Evolutionary conservation across 2,113 vertebrate genomes (phyloP), one percentile per base, ranked within the genome.

Genomic region (Chaetodon trifascialis): DNA sequence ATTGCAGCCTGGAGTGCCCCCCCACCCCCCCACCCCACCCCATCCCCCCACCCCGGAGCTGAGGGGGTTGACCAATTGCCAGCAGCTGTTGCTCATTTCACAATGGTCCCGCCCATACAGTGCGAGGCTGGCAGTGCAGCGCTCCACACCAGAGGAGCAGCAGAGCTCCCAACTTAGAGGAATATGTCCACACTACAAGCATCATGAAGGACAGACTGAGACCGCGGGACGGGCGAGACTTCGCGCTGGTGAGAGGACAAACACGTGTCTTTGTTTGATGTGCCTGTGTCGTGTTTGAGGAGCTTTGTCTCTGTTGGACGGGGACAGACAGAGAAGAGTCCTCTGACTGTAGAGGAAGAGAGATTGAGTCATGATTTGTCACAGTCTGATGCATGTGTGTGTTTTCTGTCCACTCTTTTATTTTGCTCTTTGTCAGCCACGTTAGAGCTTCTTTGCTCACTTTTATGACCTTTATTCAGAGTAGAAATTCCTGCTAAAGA

Each of bases 81-180:
- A 88, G 83, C 89, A 85, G 79, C 94, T 86, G 90, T 84, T 94
- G 73, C 91, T 77, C 5, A 21, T 80, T 94, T 92, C 38, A 82
- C 68, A 76, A 21, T 85, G 77, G 86, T 0, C 2, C 79, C 82
- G 64, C 88, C 62, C 34, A 59, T 69, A 15, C 6, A 72, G 15
- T 55, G 72, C 71, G n/a, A 78, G 66, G 38, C 81, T 63, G 64
- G 46, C 81, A 77, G 76, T 9, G 69, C 47, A 51, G 55, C n/a
- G 7, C 72, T 69, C 34, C 66, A n/a, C 75, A 42, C 16, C 2
- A 76, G 66, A 80, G 38, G 69, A 80, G 73, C 49, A 59, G 74
- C 56, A 25, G 59, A 73, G 65, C 75, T 81, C 44, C 25, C 21
- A 79, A 75, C 60, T 79, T 19, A 54, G n/a, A 86, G 83, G 67